A percentile compares a stretch with the other conserved stretches of the same genome.
Evolutionary conservation across 2,888 invertebrate genomes (phyloP).

Genomic region (Entomobrya proxima): DNA sequence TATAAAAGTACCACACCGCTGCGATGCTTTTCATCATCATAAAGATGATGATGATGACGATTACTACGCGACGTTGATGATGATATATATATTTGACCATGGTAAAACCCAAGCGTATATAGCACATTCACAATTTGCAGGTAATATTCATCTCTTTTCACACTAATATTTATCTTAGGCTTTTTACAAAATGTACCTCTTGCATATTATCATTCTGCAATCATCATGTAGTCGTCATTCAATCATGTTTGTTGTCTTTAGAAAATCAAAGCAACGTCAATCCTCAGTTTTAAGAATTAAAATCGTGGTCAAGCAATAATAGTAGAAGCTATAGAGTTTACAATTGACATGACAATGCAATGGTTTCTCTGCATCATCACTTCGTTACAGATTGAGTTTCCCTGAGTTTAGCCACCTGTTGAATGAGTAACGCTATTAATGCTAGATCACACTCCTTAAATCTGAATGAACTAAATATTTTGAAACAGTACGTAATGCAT

Average conservation of each 20-base stretch:
- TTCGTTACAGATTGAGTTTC: not conserved
- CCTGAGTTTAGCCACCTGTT: not conserved
- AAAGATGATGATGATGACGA: slow-evolving; percentile 34
- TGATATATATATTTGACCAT: slow-evolving; percentile 59
- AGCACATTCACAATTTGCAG: slow-evolving; percentile 26
- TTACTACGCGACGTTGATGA: slow-evolving; percentile 38
- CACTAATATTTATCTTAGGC: not conserved
- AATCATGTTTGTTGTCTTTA: slow-evolving; percentile 24
- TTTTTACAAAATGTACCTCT: slow-evolving; percentile 5
- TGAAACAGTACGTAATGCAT: slow-evolving; percentile 43
- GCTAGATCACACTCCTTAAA: not conserved
- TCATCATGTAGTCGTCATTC: slow-evolving; percentile 16
- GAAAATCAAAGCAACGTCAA: slow-evolving; percentile 23
- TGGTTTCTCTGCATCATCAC: not conserved
- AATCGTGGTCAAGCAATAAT: slow-evolving; percentile 16
- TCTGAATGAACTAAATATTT: slow-evolving; percentile 4
- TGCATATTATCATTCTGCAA: slow-evolving; percentile 1
- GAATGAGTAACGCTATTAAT: slow-evolving; percentile 23
- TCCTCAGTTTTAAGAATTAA: not conserved
- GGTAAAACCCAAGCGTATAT: slow-evolving; percentile 57
- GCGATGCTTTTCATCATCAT: not conserved
- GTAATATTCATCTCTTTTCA: not conserved
- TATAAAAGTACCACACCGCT: slow-evolving; percentile 5
- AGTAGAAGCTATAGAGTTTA: not conserved
- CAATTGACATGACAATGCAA: not conserved